phyloP scores from a whole-genome alignment of 2,113 vertebrate genomes.

The Indicator indicator region DNA sequence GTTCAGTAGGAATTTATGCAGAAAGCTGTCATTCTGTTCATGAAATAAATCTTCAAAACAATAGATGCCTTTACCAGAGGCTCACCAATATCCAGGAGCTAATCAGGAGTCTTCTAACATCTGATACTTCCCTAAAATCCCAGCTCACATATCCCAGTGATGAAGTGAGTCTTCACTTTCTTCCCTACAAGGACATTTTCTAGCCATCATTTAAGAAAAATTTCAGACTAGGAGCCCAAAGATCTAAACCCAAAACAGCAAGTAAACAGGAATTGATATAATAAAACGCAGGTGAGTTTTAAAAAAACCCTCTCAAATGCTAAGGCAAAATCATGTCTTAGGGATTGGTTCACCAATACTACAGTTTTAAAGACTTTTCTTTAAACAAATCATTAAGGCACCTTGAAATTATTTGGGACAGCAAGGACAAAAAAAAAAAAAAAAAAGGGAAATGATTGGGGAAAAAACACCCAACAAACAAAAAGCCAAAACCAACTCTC shows the following conservation, averaged over 20 bases:
- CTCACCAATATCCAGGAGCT: not conserved
- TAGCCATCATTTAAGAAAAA: not conserved
- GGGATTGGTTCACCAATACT: not conserved
- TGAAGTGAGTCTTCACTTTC: not conserved
- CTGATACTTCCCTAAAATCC: not conserved
- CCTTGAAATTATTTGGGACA: not conserved
- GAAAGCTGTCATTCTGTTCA: not conserved
- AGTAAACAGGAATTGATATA: not conserved
- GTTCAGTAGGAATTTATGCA: not conserved
- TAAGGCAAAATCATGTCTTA: not conserved
- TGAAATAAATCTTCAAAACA: conserved; percentile 2
- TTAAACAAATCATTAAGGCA: not conserved
- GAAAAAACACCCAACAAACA: not conserved
- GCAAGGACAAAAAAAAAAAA: not conserved
- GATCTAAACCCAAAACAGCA: not conserved
- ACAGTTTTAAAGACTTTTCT: not conserved
- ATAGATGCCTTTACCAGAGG: not conserved
- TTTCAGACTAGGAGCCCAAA: not conserved
- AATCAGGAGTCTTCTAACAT: not conserved
- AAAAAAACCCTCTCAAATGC: not conserved
- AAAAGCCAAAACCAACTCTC: not conserved
- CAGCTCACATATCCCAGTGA: not conserved
- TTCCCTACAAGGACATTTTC: not conserved
- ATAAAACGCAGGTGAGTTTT: not conserved
- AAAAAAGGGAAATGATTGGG: not conserved